Base-by-base conservation (phyloP, 2,797 vertebrate genomes). In the Takifugu ocellatus region DNA sequence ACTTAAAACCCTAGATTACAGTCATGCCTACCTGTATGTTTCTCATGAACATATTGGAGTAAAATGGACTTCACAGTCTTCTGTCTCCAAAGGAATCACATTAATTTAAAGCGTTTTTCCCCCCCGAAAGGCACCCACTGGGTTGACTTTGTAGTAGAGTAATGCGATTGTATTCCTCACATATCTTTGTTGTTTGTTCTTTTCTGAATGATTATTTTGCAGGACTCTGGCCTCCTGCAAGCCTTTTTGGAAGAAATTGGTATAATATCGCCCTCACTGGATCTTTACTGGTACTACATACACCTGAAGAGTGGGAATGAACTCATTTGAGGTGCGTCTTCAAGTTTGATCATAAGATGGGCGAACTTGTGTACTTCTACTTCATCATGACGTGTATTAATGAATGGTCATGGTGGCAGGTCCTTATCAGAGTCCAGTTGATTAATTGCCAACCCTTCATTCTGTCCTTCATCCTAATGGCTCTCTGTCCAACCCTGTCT, bases 391-490 rank as follows among this genome's bases (percentile, higher is more conserved):
- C 56, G 72, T 76, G 71, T 78, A 80, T 87, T 89, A 83, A 89
- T 87, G 76, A 80, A 8, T 36, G 44, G 58, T 44, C 63, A 39
- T 51, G 62, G 59, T 66, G 77, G 69, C 82, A 85, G 81, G 59
- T 78, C 59, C 68, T 87, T 83, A 83, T 89, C 87, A 84, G 70
- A 75, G 85, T 83, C 79, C 77, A 70, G 56, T 75, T 88, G 86
- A 89, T 88, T 88, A 88, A 90, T 86, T 82, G 79, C 78, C 6
- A 51, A 74, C 66, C 83, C 77, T 83, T 88, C 82, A 85, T 67
- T 76, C 72, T 74, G 67, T 83, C 70, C 75, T 59, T 80, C 79
- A 72, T 68, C 58, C 63, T 87, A 90, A 90, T 90, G 80, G 75
- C 70, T 70, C 74, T 62, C 73, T 71, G 75, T 84, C 77, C 78